Evolutionary conservation across 1,140 invertebrate species (phyloP).

Genomic region (Triops cancriformis): DNA sequence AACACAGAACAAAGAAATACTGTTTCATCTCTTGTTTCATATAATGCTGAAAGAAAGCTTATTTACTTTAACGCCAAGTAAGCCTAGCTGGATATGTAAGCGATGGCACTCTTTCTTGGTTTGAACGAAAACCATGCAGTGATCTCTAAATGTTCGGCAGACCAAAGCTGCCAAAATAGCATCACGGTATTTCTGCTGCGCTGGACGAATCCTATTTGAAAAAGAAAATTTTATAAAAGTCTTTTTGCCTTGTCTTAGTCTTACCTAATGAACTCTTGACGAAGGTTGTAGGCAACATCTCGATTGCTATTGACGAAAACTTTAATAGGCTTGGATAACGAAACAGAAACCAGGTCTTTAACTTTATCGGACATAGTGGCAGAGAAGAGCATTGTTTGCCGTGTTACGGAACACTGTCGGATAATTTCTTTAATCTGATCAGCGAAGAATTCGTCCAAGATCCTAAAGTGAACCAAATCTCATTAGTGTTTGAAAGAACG

Average conservation of each 20-base stretch:
- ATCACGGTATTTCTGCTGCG: conserved; percentile 55
- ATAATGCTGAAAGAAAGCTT: too few relatives aligned
- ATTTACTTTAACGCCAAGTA: conserved; percentile 65
- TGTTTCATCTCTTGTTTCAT: too few relatives aligned
- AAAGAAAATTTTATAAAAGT: neutral
- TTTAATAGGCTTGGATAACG: conserved; percentile 81
- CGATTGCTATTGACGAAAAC: conserved; percentile 93
- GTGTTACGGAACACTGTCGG: conserved; percentile 74
- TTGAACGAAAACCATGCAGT: conserved; percentile 89
- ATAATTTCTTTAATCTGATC: conserved; percentile 98
- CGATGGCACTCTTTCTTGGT: conserved; percentile 91
- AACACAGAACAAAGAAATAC: too few relatives aligned
- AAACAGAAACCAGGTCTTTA: conserved; percentile 83
- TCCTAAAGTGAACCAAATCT: conserved; percentile 46
- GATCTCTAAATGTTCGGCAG: conserved; percentile 84
- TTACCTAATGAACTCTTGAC: conserved; percentile 90
- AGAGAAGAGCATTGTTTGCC: conserved; percentile 97
- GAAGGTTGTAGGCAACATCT: conserved; percentile 85
- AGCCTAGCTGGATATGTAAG: conserved; percentile 78
- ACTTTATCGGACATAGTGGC: conserved; percentile 98
- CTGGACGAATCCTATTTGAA: neutral
- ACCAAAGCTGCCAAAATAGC: conserved; percentile 82
- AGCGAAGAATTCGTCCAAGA: conserved; percentile 97
- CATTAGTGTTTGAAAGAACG: neutral
- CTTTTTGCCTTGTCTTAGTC: neutral